Base-by-base conservation (phyloP, 2,797 vertebrate species). In the Liasis olivaceus region DNA sequence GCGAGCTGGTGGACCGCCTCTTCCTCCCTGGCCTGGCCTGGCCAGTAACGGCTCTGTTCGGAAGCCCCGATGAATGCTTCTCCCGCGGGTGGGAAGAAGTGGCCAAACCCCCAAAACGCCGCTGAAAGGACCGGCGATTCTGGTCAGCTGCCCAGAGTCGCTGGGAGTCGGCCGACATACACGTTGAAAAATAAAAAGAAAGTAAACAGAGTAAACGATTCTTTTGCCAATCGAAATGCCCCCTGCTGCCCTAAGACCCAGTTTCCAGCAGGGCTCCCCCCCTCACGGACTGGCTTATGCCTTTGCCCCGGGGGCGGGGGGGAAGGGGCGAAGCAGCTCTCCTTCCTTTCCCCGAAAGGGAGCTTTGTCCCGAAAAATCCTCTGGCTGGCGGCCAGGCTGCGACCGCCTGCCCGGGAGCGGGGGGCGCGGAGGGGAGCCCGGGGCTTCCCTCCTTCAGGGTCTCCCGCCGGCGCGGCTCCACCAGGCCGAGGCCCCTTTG, bases 311-410 rank as follows among this genome's bases (percentile, higher is more conserved):
- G n/a, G n/a, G n/a, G n/a, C n/a, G n/a, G 17, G 31, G 17, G 31
- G 2, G 7, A 2, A 7, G n/a, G 64, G 6, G 28, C 26, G 2
- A 36, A 20, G 31, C 11, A 0, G 4, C 12, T 1, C 24, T 14
- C 8, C 1, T 28, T 28, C 28, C 26, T 13, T 11, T 14, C 59
- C 20, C 28, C n/a, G 4, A 31, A 69, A 6, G 64, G 28, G 12
- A n/a, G 4, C 59, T 59, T 59, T 51, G 47, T 51, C 47, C 51
- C 51, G 5, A 51, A 51, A 51, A 51, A 7, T 1, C 51, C 51
- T 6, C 51, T 6, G 51, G 5, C 51, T 51, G 51, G 51, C 51
- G 51, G 51, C 51, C 51, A 5, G 51, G 47, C 5, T 51, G 51
- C 64, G 72, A 22, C 72, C n/a, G 8, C 36, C 72, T 4, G 36